Evolutionary conservation across 2,888 invertebrate genomes (phyloP).

Genomic region (Balanococcus diminutus): DNA sequence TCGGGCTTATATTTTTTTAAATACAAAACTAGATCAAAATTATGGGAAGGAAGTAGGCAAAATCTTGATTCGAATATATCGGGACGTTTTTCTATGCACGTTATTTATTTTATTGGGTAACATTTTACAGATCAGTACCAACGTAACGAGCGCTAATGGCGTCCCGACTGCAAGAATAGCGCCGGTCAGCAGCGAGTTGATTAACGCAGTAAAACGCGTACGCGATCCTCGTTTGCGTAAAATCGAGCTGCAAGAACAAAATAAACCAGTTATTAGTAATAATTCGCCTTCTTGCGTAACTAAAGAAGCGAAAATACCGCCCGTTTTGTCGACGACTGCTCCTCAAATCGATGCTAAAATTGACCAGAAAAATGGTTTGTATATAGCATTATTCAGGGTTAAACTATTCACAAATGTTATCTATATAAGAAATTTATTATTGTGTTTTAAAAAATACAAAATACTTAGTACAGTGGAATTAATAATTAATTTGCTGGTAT

Average conservation of each 20-base stretch:
- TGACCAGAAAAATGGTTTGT: slow-evolving; percentile 54
- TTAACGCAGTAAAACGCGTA: slow-evolving; percentile 55
- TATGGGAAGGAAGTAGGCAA: no score
- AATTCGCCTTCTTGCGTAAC: background rate
- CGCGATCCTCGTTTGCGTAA: slow-evolving; percentile 57
- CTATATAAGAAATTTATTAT: slow-evolving; percentile 46
- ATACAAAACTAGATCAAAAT: no score
- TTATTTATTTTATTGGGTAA: background rate
- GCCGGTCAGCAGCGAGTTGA: slow-evolving; percentile 56
- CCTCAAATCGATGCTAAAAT: slow-evolving; percentile 48
- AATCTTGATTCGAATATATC: no score
- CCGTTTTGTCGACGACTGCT: background rate
- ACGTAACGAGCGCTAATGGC: slow-evolving; percentile 8
- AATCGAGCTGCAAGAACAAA: slow-evolving; percentile 34
- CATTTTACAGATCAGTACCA: background rate
- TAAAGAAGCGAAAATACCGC: background rate
- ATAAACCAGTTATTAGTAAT: background rate
- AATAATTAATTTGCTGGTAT: slow-evolving; percentile 49
- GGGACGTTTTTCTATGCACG: background rate
- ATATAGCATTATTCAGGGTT: slow-evolving; percentile 54
- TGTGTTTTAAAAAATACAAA: slow-evolving; percentile 53
- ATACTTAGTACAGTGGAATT: slow-evolving; percentile 53
- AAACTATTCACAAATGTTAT: slow-evolving; percentile 45
- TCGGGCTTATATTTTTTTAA: no score
- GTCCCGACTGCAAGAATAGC: slow-evolving; percentile 38